Base-by-base conservation (phyloP, 2,888 invertebrate species). In the Pristionchus exspectatus region DNA sequence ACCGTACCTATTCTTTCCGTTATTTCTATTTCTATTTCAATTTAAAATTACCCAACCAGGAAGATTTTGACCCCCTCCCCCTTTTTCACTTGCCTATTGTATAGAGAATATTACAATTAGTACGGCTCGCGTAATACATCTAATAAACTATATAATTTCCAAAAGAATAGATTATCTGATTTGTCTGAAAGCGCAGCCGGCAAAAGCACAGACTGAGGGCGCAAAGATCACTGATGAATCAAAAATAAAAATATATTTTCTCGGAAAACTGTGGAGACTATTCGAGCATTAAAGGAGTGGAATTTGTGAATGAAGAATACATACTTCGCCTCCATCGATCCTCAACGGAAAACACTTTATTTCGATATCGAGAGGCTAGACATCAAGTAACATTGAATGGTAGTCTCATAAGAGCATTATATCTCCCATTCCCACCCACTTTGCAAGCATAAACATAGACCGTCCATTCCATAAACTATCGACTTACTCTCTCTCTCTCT, bases 391-490 rank as follows among this genome's bases (percentile, higher is more conserved):
- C 66, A 66, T 24, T 9, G 66, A 66, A n/a, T 66, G n/a, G 66
- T n/a, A 24, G 66, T 66, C 66, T 21, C n/a, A 66, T n/a, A 2
- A 1, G 2, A 12, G 12, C 66, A 66, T 66, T 66, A 66, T 66
- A 5, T 66, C 66, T 24, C 66, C n/a, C n/a, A 66, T 66, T 66
- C 66, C 66, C 66, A 66, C 66, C 66, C 66, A 66, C 66, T 66
- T 66, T 66, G 66, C 66, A 66, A 66, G n/a, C 66, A 66, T 66
- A 66, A 66, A 66, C 66, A 66, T 24, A 66, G 66, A n/a, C 66
- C 21, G 66, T 66, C 66, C 66, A n/a, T 24, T 66, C n/a, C n/a
- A 66, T 66, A 66, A 66, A n/a, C 66, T 66, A 66, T 66, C 66
- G n/a, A 21, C 66, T 21, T 66, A 66, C n/a, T n/a, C 66, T 66